Conservation (phyloP, 1,140 invertebrate genomes). For the Sminthurides bifidus region DNA sequence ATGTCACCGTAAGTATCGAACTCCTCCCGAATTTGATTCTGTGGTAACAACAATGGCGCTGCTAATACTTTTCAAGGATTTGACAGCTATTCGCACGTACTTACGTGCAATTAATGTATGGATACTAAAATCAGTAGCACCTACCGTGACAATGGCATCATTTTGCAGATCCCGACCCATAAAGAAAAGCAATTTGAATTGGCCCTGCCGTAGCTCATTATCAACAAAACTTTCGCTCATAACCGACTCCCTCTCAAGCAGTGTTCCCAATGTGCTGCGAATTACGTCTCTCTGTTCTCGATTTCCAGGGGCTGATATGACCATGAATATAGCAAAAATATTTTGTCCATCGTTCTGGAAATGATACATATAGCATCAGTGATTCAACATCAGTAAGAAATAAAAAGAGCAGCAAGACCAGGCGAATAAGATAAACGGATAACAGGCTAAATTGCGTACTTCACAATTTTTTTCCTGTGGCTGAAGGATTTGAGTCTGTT, state of each 20-base stretch:
- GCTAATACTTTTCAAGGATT: neutral
- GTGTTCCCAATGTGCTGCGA: constrained; percentile 5
- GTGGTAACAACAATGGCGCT: neutral
- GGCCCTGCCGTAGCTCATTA: neutral
- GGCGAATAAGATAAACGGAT: neutral
- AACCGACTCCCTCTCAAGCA: neutral
- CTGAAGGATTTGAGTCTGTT: constrained; percentile 12
- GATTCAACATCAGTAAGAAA: no score
- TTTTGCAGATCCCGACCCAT: neutral
- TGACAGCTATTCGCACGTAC: neutral
- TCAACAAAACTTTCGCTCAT: no score
- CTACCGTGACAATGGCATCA: neutral
- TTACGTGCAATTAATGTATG: neutral
- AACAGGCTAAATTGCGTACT: constrained; percentile 1
- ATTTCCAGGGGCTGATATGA: constrained; percentile 25
- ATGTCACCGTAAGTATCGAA: constrained; percentile 35
- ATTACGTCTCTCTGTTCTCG: constrained; percentile 14
- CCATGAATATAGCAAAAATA: constrained; percentile 16
- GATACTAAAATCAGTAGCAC: neutral
- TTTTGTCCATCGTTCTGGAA: constrained; percentile 14
- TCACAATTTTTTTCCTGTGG: constrained; percentile 5
- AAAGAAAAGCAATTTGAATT: constrained; percentile 15
- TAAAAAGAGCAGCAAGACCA: no score
- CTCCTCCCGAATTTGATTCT: constrained; percentile 15
- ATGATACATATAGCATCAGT: no score